Percentiles rank a stretch among this genome's conserved stretches.
phyloP scores from a whole-genome alignment of 2,113 vertebrate species.

The Eulemur macaco region DNA sequence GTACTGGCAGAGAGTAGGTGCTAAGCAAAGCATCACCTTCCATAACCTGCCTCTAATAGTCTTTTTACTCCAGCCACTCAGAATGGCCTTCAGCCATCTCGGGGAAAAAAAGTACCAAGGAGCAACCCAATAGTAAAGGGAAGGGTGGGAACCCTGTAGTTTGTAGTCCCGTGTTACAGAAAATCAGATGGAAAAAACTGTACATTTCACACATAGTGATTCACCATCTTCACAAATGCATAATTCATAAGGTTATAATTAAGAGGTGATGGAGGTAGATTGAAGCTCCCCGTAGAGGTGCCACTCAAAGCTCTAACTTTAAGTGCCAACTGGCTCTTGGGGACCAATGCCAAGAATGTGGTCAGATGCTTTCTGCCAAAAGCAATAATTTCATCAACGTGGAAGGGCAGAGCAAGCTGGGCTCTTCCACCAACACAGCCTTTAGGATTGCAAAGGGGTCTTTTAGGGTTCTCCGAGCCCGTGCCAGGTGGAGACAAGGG shows the following conservation, averaged over 20 bases:
- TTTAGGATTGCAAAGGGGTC: not conserved
- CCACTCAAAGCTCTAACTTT: conserved; percentile 14
- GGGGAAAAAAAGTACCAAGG: not conserved
- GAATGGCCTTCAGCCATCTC: not conserved
- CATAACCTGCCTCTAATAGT: not conserved
- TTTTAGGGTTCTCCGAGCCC: not conserved
- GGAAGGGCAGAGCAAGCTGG: not conserved
- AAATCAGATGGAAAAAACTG: not conserved
- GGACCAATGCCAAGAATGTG: not conserved
- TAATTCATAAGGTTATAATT: conserved; percentile 51
- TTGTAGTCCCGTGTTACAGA: not conserved
- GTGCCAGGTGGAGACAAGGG: not conserved
- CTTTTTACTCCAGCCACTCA: not conserved
- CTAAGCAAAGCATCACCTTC: not conserved
- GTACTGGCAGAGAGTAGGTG: not conserved
- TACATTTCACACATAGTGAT: not conserved
- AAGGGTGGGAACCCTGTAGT: not conserved
- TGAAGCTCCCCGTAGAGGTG: not conserved
- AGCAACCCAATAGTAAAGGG: not conserved
- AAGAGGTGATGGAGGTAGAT: conserved; percentile 17
- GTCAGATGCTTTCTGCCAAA: conserved; percentile 2
- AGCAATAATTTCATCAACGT: conserved; percentile 25
- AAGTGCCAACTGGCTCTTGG: not conserved
- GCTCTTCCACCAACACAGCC: not conserved
- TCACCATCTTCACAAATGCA: not conserved